These are phyloP conservation scores for Acropora yongei DNA, from an alignment of 64 coral and sea anemone genomes.

Conservation along the genomic window DNA sequence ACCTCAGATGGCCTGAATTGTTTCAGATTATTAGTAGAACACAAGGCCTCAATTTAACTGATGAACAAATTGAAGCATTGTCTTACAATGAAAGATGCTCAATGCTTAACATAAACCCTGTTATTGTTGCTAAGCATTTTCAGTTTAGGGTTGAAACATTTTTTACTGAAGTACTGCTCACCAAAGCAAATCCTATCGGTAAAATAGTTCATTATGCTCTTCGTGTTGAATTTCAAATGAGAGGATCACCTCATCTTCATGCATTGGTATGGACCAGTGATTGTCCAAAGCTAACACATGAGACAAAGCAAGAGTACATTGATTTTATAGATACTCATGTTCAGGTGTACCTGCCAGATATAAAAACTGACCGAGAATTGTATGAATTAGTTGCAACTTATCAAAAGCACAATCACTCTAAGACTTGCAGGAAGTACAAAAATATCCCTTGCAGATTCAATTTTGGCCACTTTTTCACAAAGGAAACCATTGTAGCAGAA, in stretches of 20 bases:
- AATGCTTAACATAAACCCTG: slow-evolving; percentile 50
- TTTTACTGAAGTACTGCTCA: slow-evolving; percentile 36
- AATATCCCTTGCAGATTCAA: no score
- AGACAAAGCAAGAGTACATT: no score
- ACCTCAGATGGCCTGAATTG: neutral
- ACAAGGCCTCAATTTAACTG: slow-evolving; percentile 39
- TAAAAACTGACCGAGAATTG: no score
- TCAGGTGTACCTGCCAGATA: no score
- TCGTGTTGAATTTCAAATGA: slow-evolving; percentile 67
- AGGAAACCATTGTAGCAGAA: neutral
- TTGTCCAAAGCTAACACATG: no score
- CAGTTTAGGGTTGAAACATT: slow-evolving; percentile 65
- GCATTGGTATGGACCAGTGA: slow-evolving; percentile 41
- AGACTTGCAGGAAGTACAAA: no score
- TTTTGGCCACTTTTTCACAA: no score
- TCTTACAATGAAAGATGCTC: slow-evolving; percentile 51
- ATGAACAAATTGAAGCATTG: slow-evolving; percentile 52
- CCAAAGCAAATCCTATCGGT: slow-evolving; percentile 51
- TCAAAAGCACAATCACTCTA: no score
- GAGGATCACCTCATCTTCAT: slow-evolving; percentile 63
- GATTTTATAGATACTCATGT: no score
- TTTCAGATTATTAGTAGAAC: slow-evolving; percentile 50
- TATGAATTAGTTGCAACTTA: no score
- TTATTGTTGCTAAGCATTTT: slow-evolving; percentile 65
- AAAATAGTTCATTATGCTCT: slow-evolving; percentile 50